A percentile compares a stretch with the other conserved stretches of the same genome.
These are phyloP conservation scores for Trypoxylus dichotomus DNA, from an alignment of 1,140 invertebrate species.

Conservation along the genomic window DNA sequence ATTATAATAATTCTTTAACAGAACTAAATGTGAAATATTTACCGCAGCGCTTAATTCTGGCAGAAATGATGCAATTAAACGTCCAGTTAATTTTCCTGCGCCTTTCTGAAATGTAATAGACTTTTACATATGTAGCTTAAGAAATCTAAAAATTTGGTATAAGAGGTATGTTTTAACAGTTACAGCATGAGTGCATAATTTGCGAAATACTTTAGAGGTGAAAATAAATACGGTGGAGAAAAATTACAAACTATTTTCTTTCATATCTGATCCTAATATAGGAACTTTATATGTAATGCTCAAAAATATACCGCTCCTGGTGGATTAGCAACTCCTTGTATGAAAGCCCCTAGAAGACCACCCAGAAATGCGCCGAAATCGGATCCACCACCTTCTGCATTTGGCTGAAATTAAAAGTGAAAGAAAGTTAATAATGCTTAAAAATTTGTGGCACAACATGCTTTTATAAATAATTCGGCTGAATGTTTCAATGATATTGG, in stretches of 20 bases:
- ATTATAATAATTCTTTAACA: too few relatives aligned
- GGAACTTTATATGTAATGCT: too few relatives aligned
- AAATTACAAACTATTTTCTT: too few relatives aligned
- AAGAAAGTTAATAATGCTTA: too few relatives aligned
- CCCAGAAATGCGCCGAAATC: constrained; percentile 57
- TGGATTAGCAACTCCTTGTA: constrained; percentile 57
- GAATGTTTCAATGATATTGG: too few relatives aligned
- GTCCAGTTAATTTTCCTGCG: constrained; percentile 47
- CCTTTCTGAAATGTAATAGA: constrained; percentile 49
- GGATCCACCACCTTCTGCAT: constrained; percentile 55
- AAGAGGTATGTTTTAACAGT: too few relatives aligned
- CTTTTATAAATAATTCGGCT: too few relatives aligned
- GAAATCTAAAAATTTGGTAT: not conserved
- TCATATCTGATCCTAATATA: too few relatives aligned
- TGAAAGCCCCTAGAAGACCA: constrained; percentile 54
- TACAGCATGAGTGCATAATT: too few relatives aligned
- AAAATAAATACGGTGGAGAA: too few relatives aligned
- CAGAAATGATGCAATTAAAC: constrained; percentile 45
- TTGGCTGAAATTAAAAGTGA: constrained; percentile 52
- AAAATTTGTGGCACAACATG: too few relatives aligned
- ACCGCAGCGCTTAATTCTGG: constrained; percentile 51
- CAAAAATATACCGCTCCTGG: constrained; percentile 55
- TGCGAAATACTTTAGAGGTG: too few relatives aligned
- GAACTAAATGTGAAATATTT: constrained; percentile 31
- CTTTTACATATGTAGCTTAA: not conserved